Evolutionary conservation across 37 sponge, comb jelly and placozoan genomes (phyloP).

Genomic region (Cladorhizidae sp.): DNA sequence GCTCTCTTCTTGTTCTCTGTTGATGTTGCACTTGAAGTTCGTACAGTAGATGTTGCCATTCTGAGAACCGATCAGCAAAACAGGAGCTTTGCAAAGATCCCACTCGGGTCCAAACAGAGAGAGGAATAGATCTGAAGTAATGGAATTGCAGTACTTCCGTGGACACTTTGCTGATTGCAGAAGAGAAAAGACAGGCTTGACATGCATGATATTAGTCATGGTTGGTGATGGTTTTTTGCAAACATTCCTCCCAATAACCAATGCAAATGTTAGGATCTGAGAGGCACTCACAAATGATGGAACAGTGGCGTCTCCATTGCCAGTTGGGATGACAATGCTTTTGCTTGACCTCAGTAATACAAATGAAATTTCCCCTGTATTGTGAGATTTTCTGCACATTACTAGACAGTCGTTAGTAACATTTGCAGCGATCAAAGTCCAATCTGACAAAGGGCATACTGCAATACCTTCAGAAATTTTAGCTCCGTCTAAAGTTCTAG

Average conservation of each 20-base stretch:
- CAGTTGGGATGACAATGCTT: neutral
- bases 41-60: conserved; percentile 29
- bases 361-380: neutral
- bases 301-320: neutral
- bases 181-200: conserved; percentile 1
- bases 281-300: neutral
- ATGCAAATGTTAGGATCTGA: neutral
- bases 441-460: neutral
- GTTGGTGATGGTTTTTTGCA: neutral
- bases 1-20: neutral
- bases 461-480: conserved; percentile 6
- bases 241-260: neutral
- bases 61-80: conserved; percentile 6
- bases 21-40: neutral
- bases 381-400: conserved; percentile 3
- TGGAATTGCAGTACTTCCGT: neutral
- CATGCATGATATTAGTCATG: neutral
- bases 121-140: neutral
- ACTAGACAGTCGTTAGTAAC: conserved; percentile 4
- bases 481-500: neutral
- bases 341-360: neutral
- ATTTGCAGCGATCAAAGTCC: neutral
- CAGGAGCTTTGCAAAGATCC: conserved; percentile 17
- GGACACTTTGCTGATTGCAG: neutral
- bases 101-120: conserved; percentile 21